phyloP scores from a whole-genome alignment of 1,140 invertebrate species.

The Trichogramma pretiosum region DNA sequence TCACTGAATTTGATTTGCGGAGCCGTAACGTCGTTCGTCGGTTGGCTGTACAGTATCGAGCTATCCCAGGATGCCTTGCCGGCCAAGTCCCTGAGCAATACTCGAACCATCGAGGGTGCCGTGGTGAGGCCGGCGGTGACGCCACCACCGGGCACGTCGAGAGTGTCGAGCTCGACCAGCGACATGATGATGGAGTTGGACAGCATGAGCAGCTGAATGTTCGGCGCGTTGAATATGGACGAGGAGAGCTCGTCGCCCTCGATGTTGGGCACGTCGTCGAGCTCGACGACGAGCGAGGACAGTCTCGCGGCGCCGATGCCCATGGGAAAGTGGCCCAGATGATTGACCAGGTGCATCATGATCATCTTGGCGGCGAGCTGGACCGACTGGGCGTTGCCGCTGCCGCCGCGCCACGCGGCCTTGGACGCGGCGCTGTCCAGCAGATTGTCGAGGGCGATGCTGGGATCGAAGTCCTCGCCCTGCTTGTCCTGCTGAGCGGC shows the following conservation, averaged over 20 bases:
- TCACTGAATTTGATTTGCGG: conserved; percentile 28
- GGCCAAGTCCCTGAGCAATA: conserved; percentile 83
- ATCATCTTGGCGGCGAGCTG: conserved; percentile 62
- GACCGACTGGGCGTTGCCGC: conserved; percentile 44
- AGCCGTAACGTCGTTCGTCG: conserved; percentile 33
- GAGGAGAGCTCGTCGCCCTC: conserved; percentile 63
- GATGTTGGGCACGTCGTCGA: conserved; percentile 79
- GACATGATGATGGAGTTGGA: conserved; percentile 79
- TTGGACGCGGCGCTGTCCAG: conserved; percentile 43
- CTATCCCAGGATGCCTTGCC: conserved; percentile 97
- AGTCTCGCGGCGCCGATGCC: conserved; percentile 74
- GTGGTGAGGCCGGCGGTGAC: conserved; percentile 65
- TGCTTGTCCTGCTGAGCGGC: conserved; percentile 40
- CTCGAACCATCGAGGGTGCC: conserved; percentile 61
- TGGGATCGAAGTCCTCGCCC: conserved; percentile 65
- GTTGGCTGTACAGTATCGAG: conserved; percentile 75
- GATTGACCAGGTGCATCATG: conserved; percentile 73
- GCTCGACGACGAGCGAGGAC: conserved; percentile 81
- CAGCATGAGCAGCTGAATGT: conserved; percentile 81
- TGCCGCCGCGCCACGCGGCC: conserved; percentile 38
- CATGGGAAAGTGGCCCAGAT: conserved; percentile 84
- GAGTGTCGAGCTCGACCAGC: conserved; percentile 81
- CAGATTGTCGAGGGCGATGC: conserved; percentile 61
- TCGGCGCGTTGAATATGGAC: conserved; percentile 77
- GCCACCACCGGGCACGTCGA: conserved; percentile 76